A percentile compares a stretch with the other conserved stretches of the same genome.
phyloP scores from a whole-genome alignment of 1,140 invertebrate genomes.

The Triops longicaudatus region DNA sequence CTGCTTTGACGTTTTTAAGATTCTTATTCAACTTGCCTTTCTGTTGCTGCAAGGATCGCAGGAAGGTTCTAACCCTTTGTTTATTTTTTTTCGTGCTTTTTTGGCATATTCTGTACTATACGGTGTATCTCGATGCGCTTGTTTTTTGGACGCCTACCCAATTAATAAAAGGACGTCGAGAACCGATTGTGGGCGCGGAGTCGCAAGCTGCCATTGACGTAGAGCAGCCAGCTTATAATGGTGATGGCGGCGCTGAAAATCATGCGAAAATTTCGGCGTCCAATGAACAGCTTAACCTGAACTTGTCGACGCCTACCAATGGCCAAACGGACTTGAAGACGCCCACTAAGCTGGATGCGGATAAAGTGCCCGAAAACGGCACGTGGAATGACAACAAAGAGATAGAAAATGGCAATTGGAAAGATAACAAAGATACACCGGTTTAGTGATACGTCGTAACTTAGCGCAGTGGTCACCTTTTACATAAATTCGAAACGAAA shows the following conservation, averaged over 20 bases:
- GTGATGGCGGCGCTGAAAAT: not conserved
- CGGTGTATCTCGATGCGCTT: not conserved
- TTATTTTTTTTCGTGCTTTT: not conserved
- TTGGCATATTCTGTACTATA: not conserved
- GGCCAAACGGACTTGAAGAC: constrained; percentile 1
- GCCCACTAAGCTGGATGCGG: not conserved
- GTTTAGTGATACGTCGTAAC: not conserved
- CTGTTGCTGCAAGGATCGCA: not conserved
- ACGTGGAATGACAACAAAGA: too few species aligned
- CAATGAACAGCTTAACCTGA: not conserved
- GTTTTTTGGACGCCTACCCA: not conserved
- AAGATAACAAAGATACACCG: not conserved
- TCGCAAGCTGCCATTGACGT: not conserved
- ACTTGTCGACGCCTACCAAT: not conserved
- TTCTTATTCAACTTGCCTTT: not conserved
- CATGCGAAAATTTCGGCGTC: not conserved
- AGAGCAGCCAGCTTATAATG: not conserved
- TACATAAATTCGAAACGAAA: not conserved
- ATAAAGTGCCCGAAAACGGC: not conserved
- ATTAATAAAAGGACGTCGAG: not conserved
- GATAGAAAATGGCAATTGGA: not conserved
- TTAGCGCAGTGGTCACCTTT: not conserved
- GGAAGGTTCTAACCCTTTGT: not conserved
- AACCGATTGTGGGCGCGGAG: not conserved
- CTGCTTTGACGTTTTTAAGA: too few species aligned